A percentile compares a stretch with the other conserved stretches of the same genome.
These are phyloP conservation scores for Ceyx melanurus DNA, from an alignment of 2,113 vertebrate species.

Conservation along the genomic window DNA sequence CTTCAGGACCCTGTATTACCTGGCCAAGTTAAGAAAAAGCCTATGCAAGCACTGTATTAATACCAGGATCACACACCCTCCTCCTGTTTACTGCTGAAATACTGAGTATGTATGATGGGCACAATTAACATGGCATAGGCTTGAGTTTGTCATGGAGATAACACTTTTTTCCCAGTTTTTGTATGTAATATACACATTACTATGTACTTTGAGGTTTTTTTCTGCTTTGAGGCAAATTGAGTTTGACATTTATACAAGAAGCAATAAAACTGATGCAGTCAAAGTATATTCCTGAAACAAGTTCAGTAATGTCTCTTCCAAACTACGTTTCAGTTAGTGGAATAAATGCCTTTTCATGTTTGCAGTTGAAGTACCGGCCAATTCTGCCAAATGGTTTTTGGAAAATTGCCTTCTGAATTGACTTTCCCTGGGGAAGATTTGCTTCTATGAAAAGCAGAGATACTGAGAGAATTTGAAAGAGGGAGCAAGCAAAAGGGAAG, in stretches of 20 bases:
- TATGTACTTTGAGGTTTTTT: conserved; percentile 5
- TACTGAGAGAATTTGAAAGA: conserved; percentile 60
- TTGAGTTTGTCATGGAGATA: conserved; percentile 2
- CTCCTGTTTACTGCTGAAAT: neutral
- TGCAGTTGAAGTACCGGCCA: conserved; percentile 62
- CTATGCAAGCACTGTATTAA: accelerated
- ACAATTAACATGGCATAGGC: conserved; percentile 15
- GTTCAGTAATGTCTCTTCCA: conserved; percentile 73
- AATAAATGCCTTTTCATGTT: conserved; percentile 79
- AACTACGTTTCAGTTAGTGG: conserved; percentile 70
- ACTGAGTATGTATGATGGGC: neutral
- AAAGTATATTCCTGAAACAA: conserved; percentile 74
- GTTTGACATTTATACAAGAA: conserved; percentile 71
- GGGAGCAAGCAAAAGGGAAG: conserved; percentile 50
- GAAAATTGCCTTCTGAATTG: conserved; percentile 76
- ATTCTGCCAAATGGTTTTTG: conserved; percentile 75
- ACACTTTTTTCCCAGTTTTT: neutral
- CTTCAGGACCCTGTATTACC: neutral
- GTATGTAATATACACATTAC: conserved; percentile 47
- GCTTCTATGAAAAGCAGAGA: conserved; percentile 68
- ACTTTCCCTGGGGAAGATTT: conserved; percentile 73
- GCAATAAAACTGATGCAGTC: conserved; percentile 70
- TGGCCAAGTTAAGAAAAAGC: neutral
- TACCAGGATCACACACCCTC: neutral
- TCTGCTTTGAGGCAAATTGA: conserved; percentile 61